Conservation (phyloP, 2,113 vertebrate species). For the Hystrix brachyura region DNA sequence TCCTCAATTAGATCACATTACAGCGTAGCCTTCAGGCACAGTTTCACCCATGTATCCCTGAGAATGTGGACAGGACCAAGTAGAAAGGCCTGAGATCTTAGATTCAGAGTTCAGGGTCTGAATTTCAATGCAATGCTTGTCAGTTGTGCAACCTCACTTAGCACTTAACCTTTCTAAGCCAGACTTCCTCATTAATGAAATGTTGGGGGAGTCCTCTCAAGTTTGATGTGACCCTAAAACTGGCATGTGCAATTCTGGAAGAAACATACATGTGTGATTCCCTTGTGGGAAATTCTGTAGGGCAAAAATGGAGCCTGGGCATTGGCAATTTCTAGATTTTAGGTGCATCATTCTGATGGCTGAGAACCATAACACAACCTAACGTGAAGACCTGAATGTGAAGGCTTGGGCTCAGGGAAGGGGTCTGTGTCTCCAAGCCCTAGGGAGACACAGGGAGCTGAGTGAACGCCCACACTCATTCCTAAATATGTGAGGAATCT, state of each 20-base stretch:
- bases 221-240: not conserved
- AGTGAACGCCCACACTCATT: not conserved
- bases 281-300: not conserved
- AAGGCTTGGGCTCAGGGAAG: not conserved
- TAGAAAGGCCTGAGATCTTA: not conserved
- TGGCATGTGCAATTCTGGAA: not conserved
- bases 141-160: not conserved
- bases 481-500: not conserved
- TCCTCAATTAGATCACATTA: not conserved
- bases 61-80: not conserved
- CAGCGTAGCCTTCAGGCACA: rapidly evolving
- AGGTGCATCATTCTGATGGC: not conserved
- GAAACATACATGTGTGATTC: not conserved
- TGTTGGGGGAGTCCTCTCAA: not conserved
- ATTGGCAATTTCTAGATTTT: not conserved
- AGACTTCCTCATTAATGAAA: not conserved
- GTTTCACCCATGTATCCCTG: not conserved
- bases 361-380: not conserved
- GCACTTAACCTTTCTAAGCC: not conserved
- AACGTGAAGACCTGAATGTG: not conserved
- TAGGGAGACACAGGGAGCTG: too few relatives aligned
- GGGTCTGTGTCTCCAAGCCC: not conserved
- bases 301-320: not conserved
- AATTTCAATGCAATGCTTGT: not conserved
- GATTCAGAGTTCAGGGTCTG: not conserved